Conservation (phyloP, 2,888 invertebrate species). For the Oxytorus armatus region DNA sequence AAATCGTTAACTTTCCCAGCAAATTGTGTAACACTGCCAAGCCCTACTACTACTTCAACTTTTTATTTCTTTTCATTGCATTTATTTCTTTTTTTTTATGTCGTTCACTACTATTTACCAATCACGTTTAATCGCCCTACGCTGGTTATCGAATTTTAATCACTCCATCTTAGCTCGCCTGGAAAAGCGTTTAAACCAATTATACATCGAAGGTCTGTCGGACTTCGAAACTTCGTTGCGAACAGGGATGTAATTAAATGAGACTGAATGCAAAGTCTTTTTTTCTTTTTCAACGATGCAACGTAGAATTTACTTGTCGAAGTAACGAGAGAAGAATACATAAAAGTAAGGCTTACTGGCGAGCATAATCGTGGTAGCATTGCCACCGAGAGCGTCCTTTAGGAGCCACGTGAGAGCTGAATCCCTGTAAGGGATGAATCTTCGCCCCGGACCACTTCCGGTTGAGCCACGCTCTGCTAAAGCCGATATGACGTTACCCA, state of each 20-base stretch:
- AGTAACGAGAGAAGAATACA: too few species aligned
- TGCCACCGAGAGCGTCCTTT: constrained; percentile 92
- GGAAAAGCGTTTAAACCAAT: constrained; percentile 80
- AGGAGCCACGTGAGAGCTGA: constrained; percentile 93
- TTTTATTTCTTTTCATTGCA: constrained; percentile 17
- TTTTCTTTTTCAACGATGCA: too few species aligned
- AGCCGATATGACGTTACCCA: constrained; percentile 93
- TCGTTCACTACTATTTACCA: constrained; percentile 76
- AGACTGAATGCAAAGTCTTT: constrained; percentile 51
- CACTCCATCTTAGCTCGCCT: constrained; percentile 82
- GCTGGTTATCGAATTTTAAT: constrained; percentile 79
- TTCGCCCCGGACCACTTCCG: constrained; percentile 79
- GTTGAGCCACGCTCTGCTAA: constrained; percentile 85
- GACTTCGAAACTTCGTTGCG: constrained; percentile 42
- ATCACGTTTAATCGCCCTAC: constrained; percentile 73
- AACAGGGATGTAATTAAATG: constrained; percentile 68
- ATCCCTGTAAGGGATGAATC: constrained; percentile 92
- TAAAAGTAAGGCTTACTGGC: constrained; percentile 87
- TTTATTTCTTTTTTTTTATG: constrained; percentile 43
- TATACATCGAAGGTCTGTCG: constrained; percentile 68
- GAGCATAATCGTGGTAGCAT: constrained; percentile 91
- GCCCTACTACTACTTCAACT: constrained; percentile 64
- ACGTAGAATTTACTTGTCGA: too few species aligned
- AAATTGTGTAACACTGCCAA: constrained; percentile 51
- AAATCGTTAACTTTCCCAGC: constrained; percentile 35